Evolutionary conservation across 2,888 invertebrate species (phyloP).

Genomic region (Artemia sinica): DNA sequence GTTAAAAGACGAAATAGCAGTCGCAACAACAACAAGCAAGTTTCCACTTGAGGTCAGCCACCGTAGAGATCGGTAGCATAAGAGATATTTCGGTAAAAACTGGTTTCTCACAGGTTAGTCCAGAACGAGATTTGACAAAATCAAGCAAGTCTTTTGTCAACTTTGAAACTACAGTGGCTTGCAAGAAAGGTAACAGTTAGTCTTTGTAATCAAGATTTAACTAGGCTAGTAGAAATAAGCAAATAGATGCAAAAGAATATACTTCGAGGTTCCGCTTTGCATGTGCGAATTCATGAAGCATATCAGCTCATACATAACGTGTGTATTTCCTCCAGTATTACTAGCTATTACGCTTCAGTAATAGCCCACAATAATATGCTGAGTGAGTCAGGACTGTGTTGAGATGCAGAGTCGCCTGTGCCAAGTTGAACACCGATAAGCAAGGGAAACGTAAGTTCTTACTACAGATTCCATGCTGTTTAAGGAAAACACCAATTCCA

Average conservation of each 20-base stretch:
- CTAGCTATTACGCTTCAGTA: neutral
- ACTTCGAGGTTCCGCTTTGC: neutral
- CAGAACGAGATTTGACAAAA: neutral
- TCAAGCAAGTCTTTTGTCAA: neutral
- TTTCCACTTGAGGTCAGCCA: neutral
- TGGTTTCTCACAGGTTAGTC: neutral
- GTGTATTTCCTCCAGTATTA: neutral
- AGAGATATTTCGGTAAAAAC: neutral
- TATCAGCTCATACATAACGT: slow-evolving; percentile 5
- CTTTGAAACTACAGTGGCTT: neutral
- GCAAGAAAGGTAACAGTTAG: neutral
- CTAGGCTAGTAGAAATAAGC: neutral
- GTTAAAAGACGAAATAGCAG: neutral
- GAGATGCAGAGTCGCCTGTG: too few species aligned
- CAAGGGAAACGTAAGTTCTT: too few species aligned
- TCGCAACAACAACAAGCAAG: neutral
- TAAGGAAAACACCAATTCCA: too few species aligned
- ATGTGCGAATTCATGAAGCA: neutral
- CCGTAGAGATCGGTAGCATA: neutral
- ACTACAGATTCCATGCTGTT: too few species aligned
- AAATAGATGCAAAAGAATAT: neutral
- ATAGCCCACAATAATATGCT: too few species aligned
- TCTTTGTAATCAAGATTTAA: slow-evolving; percentile 1
- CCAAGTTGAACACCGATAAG: too few species aligned
- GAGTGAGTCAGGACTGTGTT: too few species aligned